A percentile compares a stretch with the other conserved stretches of the same genome.
Evolutionary conservation across 2,888 invertebrate species (phyloP).

Genomic region (Phortica magna): DNA sequence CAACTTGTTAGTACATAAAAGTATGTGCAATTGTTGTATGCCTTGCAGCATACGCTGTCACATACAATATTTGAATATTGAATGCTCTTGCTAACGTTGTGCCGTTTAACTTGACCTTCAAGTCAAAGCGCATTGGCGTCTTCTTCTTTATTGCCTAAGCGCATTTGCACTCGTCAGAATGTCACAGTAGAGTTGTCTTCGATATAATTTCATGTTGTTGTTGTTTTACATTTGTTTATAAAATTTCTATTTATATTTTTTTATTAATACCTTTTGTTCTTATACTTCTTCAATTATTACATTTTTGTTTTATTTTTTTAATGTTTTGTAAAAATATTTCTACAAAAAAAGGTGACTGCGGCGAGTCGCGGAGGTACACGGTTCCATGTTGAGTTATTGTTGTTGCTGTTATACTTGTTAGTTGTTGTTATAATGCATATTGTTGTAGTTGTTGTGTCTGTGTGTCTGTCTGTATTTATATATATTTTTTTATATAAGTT

Average conservation of each 20-base stretch:
- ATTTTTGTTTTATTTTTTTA: conserved; percentile 35
- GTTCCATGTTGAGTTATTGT: conserved; percentile 65
- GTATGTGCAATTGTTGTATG: conserved; percentile 32
- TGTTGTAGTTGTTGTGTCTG: conserved; percentile 45
- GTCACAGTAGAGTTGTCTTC: conserved; percentile 37
- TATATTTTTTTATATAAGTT: conserved; percentile 16
- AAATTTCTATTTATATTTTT: not conserved
- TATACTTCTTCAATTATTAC: not conserved
- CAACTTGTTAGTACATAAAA: conserved; percentile 52
- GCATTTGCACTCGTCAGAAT: too few species aligned
- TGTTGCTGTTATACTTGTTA: conserved; percentile 25
- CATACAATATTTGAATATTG: too few species aligned
- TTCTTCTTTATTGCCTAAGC: too few species aligned
- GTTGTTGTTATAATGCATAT: not conserved
- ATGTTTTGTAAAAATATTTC: conserved; percentile 17
- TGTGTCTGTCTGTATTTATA: too few species aligned
- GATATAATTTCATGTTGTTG: not conserved
- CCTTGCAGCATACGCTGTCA: too few species aligned
- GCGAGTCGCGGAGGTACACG: conserved; percentile 75
- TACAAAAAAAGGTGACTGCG: conserved; percentile 49
- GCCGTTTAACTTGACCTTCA: too few species aligned
- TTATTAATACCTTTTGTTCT: not conserved
- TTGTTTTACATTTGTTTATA: not conserved
- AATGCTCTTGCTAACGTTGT: too few species aligned
- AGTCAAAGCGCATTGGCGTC: too few species aligned